These are phyloP conservation scores for Astur gentilis DNA, from an alignment of 2,113 vertebrate genomes.

Conservation along the genomic window DNA sequence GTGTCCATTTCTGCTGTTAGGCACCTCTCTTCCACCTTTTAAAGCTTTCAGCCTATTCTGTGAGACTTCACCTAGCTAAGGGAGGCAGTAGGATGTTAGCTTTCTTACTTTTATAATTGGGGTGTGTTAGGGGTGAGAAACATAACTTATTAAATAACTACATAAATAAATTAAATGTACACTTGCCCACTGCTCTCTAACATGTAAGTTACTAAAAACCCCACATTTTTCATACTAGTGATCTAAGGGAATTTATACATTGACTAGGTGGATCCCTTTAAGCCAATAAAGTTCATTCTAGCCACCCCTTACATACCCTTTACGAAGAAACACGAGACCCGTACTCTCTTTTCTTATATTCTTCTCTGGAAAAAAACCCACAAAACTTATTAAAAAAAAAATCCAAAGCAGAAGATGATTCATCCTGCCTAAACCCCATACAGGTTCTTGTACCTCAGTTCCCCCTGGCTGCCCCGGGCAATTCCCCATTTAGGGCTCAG, in stretches of 20 bases:
- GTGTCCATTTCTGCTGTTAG: neutral
- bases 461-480: neutral
- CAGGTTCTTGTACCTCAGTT: neutral
- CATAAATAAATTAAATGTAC: neutral
- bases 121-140: neutral
- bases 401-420: neutral
- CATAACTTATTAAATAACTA: neutral
- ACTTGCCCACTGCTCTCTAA: neutral
- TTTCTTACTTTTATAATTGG: neutral
- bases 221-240: neutral
- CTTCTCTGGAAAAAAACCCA: neutral
- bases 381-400: neutral
- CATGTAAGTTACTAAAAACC: neutral
- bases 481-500: neutral
- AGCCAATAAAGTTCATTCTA: neutral
- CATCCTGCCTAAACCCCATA: neutral
- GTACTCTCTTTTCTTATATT: neutral
- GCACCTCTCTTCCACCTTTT: neutral
- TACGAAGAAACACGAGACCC: neutral
- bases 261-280: neutral
- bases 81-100: neutral
- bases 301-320: neutral
- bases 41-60: neutral
- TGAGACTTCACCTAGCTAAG: neutral
- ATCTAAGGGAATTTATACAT: neutral